Percentiles rank a stretch among this genome's conserved stretches.
Conservation (phyloP, 2,113 vertebrate genomes). For the Elanoides forficatus region DNA sequence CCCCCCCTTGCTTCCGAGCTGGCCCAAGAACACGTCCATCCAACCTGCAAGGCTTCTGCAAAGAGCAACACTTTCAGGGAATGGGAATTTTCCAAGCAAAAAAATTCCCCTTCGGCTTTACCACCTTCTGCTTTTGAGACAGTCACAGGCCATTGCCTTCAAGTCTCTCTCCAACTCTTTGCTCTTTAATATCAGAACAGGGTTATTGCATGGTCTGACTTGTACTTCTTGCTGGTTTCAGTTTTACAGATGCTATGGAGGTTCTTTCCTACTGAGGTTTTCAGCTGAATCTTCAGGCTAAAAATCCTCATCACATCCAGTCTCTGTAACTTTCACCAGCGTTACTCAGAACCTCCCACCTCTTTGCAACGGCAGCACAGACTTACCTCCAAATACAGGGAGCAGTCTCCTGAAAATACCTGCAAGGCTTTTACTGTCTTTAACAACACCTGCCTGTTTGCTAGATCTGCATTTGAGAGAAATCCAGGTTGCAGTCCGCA, state of each 20-base stretch:
- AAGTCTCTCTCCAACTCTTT: background rate
- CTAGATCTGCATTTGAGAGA: background rate
- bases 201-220: background rate
- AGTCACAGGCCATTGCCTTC: background rate
- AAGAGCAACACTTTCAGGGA: background rate
- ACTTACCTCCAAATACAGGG: background rate
- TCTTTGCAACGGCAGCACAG: background rate
- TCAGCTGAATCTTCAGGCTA: background rate
- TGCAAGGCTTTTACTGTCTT: background rate
- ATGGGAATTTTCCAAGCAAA: background rate
- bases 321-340: background rate
- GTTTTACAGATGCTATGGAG: background rate
- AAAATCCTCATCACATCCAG: background rate
- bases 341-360: background rate
- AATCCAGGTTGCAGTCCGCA: too few relatives aligned
- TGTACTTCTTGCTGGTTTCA: background rate
- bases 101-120: background rate
- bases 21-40: background rate
- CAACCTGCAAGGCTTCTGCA: background rate
- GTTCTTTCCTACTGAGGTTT: background rate
- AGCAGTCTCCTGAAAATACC: background rate
- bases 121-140: too few relatives aligned
- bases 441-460: accelerated
- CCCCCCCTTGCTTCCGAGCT: background rate
- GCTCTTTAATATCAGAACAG: background rate